Conservation (phyloP, 2,113 vertebrate genomes). For the Amblyornis subalaris region DNA sequence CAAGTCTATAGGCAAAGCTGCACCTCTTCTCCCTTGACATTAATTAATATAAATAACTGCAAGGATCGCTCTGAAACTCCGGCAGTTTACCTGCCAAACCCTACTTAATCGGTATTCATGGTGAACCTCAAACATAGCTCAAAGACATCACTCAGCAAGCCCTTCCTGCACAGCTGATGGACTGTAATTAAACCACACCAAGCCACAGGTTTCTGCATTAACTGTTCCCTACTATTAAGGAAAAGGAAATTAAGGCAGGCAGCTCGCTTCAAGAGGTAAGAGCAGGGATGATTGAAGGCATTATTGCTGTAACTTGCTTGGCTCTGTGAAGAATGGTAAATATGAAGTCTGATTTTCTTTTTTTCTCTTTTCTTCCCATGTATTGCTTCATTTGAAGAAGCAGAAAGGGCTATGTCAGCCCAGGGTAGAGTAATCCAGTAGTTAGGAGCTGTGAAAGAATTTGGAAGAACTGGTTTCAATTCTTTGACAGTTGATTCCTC, state of each 20-base stretch:
- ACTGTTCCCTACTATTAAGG: not conserved
- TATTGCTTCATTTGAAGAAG: not conserved
- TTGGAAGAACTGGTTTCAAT: constrained; percentile 37
- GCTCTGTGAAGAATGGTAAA: not conserved
- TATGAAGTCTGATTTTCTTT: not conserved
- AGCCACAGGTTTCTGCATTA: not conserved
- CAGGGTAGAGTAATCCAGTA: not conserved
- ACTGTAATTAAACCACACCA: not conserved
- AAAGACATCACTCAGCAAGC: not conserved
- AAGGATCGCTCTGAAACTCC: not conserved
- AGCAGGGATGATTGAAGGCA: not conserved
- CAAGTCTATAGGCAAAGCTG: not conserved
- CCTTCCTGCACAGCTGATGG: not conserved
- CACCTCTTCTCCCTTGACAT: not conserved
- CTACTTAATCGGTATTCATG: not conserved
- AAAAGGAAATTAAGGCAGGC: not conserved
- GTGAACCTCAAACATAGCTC: not conserved
- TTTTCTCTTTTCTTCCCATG: not conserved
- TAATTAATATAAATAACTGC: not conserved
- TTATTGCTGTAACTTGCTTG: not conserved
- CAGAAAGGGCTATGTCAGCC: not conserved
- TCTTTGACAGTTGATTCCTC: not conserved
- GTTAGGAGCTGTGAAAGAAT: not conserved
- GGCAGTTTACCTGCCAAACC: not conserved
- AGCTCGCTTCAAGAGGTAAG: not conserved